Percentiles rank a stretch among this genome's conserved stretches.
Conservation (phyloP, 1,140 invertebrate genomes). For the Caenorhabditis briggsae region DNA sequence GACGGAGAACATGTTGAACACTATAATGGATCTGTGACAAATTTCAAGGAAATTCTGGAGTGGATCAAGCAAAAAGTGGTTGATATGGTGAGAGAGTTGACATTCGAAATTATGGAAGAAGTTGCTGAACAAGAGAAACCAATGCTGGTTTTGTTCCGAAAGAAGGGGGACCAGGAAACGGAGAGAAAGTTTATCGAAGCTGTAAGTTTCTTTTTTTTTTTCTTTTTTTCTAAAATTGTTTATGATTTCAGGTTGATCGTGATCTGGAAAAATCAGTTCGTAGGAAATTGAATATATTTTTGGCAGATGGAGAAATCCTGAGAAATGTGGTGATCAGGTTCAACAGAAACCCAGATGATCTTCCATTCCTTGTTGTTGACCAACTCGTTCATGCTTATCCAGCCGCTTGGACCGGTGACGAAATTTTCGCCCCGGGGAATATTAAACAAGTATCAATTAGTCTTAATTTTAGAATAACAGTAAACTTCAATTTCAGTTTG, state of each 20-base stretch:
- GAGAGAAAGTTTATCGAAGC: conserved; percentile 3
- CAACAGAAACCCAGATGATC: background rate
- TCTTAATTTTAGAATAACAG: background rate
- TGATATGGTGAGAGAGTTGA: conserved; percentile 42
- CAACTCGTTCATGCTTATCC: conserved; percentile 26
- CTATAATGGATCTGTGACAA: background rate
- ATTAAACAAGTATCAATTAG: background rate
- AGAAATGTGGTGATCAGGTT: background rate
- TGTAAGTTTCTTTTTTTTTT: background rate
- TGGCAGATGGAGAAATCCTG: background rate
- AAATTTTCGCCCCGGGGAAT: conserved; percentile 11
- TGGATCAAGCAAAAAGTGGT: conserved; percentile 5
- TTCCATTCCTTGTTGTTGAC: conserved; percentile 22
- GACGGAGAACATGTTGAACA: conserved; percentile 43
- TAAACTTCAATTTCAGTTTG: background rate
- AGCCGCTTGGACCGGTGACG: conserved; percentile 5
- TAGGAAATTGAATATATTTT: background rate
- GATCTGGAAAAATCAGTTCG: background rate
- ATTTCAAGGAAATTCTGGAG: conserved; percentile 37
- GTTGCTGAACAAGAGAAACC: conserved; percentile 5
- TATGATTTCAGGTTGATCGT: conserved; percentile 1
- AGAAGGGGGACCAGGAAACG: background rate
- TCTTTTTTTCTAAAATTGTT: background rate
- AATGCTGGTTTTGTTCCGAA: background rate
- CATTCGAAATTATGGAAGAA: conserved; percentile 36